Base-by-base conservation (phyloP, 2,888 invertebrate genomes). In the Lasioglossum vierecki region DNA sequence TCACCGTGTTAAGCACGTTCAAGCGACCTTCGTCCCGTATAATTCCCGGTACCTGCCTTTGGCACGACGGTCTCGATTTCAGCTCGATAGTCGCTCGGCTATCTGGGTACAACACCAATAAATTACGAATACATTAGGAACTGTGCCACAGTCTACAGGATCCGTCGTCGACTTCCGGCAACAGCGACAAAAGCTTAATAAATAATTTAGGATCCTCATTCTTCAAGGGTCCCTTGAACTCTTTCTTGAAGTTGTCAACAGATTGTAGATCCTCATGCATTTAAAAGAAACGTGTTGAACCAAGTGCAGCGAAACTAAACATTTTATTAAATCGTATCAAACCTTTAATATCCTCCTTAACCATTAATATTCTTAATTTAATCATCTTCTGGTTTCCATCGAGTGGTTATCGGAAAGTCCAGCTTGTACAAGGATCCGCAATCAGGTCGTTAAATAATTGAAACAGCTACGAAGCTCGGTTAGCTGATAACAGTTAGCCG, bases 401-500 rank as follows among this genome's bases (percentile, higher is more conserved):
- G 53, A 30, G 15, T 15, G 63, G n/a, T 63, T 30, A 63, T 63
- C 1, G 63, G 63, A 63, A 63, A 63, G 15, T 63, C 18, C 26
- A 63, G 60, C 13, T 63, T 63, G 15, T 63, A 63, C 63, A 63
- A 63, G 30, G 5, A 57, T 68, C 35, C 15, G n/a, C 35, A 30
- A 22, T 73, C 35, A 15, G 15, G 26, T 22, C 26, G 39, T 53
- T 53, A 53, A 72, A 76, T 71, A 30, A 41, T 63, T 41, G 57
- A 35, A 76, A 80, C 70, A 71, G 49, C 35, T 39, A 26, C 41
- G 39, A 39, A 41, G 68, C 68, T 39, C 41, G 70, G 41, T 18
- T 3, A 63, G 63, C 30, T 63, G 63, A 63, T 30, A 63, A 30
- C 63, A 18, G 63, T 8, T 30, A 22, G 44, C 53, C 41, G 26